Evolutionary conservation across 2,113 vertebrate species (phyloP).

Genomic region (Anguilla japonica): DNA sequence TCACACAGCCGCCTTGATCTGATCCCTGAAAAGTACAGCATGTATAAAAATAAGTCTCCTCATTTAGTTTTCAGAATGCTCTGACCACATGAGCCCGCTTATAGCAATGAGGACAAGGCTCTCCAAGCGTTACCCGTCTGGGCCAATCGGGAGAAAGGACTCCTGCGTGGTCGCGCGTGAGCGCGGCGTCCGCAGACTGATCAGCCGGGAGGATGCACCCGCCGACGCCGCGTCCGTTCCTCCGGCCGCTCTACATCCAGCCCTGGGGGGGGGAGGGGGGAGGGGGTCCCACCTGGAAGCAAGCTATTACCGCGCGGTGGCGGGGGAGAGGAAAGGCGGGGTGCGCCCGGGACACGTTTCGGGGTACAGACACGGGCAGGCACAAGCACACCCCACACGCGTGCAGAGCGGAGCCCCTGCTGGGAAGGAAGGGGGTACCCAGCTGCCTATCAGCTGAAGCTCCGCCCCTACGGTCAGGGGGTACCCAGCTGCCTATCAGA

Average conservation of each 20-base stretch:
- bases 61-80: neutral
- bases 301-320: neutral
- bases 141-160: neutral
- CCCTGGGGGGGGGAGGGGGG: neutral
- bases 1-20: neutral
- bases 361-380: neutral
- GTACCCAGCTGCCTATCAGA: neutral
- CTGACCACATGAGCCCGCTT: neutral
- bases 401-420: neutral
- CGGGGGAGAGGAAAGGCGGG: neutral
- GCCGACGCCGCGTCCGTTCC: neutral
- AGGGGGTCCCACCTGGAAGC: conserved; percentile 20
- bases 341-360: neutral
- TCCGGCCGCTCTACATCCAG: neutral
- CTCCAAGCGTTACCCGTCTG: neutral
- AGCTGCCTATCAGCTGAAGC: neutral
- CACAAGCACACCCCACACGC: neutral
- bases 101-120: neutral
- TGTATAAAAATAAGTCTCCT: neutral
- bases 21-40: neutral
- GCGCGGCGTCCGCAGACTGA: neutral
- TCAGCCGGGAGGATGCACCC: neutral
- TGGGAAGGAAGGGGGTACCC: neutral
- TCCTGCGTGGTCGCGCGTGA: neutral
- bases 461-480: neutral